Evolutionary conservation across 37 sponge, comb jelly and placozoan genomes (phyloP).

Genomic region (Diacarnus erythraeanus): DNA sequence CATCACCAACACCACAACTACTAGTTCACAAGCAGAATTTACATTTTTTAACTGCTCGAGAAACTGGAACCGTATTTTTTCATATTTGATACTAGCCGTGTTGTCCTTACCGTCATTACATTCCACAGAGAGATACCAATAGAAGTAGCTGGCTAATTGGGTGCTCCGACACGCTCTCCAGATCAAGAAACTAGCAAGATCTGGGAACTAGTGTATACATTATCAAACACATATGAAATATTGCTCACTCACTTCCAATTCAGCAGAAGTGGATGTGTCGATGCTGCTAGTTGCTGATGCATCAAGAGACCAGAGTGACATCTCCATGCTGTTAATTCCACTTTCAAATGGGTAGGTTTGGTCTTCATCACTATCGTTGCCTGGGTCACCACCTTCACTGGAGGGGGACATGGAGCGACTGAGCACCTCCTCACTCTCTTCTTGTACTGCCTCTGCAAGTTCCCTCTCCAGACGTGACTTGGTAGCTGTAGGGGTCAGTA

Average conservation of each 20-base stretch:
- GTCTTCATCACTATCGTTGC: conserved; percentile 44
- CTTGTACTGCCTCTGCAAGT: conserved; percentile 59
- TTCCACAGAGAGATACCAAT: conserved; percentile 93
- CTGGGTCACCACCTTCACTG: conserved; percentile 19
- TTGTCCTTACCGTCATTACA: conserved; percentile 79
- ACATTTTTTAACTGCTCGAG: conserved; percentile 37
- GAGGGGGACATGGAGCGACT: background rate
- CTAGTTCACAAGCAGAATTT: background rate
- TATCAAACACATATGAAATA: background rate
- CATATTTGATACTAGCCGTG: conserved; percentile 31
- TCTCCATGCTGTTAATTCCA: conserved; percentile 30
- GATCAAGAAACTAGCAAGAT: conserved; percentile 61
- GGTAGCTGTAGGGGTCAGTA: conserved; percentile 31
- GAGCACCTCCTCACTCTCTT: conserved; percentile 5
- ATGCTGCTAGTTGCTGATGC: conserved; percentile 45
- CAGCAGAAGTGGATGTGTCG: conserved; percentile 6
- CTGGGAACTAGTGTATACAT: conserved; percentile 33
- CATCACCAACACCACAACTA: background rate
- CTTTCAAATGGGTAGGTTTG: background rate
- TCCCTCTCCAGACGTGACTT: conserved; percentile 57
- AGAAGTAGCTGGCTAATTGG: conserved; percentile 72
- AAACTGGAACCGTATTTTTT: conserved; percentile 49
- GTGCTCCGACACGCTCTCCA: conserved; percentile 78
- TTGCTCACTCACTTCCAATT: conserved; percentile 42
- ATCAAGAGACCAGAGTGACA: conserved; percentile 60